Conservation (phyloP, 2,113 vertebrate species). For the Crocuta crocuta region DNA sequence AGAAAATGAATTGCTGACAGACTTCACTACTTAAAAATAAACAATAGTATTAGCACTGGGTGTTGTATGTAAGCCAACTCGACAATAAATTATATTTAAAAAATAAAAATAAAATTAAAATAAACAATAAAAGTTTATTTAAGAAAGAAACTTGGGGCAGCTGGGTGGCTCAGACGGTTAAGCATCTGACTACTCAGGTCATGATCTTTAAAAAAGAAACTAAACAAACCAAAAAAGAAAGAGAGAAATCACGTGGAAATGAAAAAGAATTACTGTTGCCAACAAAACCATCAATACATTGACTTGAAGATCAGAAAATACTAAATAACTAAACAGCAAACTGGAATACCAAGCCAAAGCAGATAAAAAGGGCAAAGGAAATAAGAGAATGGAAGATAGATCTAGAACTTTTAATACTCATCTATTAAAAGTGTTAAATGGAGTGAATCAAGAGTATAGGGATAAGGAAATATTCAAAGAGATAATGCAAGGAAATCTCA, state of each 20-base stretch:
- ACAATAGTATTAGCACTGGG: background rate
- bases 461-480: background rate
- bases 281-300: background rate
- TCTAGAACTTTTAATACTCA: background rate
- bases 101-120: too few relatives aligned
- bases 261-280: background rate
- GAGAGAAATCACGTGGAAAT: background rate
- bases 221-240: background rate
- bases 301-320: background rate
- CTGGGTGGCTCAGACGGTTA: too few relatives aligned
- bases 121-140: background rate
- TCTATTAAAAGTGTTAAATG: background rate
- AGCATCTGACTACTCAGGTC: too few relatives aligned
- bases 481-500: background rate
- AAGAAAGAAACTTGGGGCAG: background rate
- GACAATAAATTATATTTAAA: too few relatives aligned
- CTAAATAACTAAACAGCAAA: background rate
- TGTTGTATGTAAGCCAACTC: too few relatives aligned
- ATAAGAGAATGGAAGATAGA: background rate
- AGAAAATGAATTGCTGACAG: slow-evolving; percentile 3
- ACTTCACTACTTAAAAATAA: background rate
- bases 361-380: background rate
- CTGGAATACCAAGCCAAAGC: background rate
- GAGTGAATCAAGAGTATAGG: background rate
- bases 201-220: background rate